These are phyloP conservation scores for Copidosoma aretas DNA, from an alignment of 2,888 invertebrate genomes.

Conservation along the genomic window DNA sequence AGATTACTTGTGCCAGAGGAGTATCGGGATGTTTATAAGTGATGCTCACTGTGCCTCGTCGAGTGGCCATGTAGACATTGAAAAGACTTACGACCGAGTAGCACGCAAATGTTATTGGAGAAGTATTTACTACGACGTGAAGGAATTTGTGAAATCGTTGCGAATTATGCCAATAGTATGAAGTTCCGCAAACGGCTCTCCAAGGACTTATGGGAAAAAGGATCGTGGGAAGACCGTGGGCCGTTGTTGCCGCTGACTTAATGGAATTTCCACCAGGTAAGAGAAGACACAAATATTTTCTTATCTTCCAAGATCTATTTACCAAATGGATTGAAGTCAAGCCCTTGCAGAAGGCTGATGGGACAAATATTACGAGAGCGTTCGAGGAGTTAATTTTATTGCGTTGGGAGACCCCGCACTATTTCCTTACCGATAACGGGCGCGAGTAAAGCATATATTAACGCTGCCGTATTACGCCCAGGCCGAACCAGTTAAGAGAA, in stretches of 20 bases:
- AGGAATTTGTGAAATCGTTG: neutral
- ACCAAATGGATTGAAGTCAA: conserved; percentile 7
- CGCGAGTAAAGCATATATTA: neutral
- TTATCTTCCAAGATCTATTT: conserved; percentile 9
- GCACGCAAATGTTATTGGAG: neutral
- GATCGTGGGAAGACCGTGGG: neutral
- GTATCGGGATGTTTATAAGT: neutral
- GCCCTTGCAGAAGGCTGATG: neutral
- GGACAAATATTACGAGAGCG: neutral
- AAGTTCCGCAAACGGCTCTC: neutral
- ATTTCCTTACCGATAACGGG: conserved; percentile 1
- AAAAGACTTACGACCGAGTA: conserved; percentile 6
- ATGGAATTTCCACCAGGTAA: conserved; percentile 11
- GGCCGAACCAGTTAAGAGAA: neutral
- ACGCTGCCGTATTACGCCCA: neutral
- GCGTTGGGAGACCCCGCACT: conserved; percentile 6
- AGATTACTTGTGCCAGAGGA: neutral
- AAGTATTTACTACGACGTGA: neutral
- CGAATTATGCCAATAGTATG: neutral
- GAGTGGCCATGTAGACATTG: neutral
- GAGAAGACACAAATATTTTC: neutral
- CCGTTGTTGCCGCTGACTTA: neutral
- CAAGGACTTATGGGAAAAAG: neutral
- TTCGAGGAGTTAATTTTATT: conserved; percentile 10
- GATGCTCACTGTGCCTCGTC: neutral